A percentile compares a stretch with the other conserved stretches of the same genome.
These are phyloP conservation scores for Austrolebias charrua DNA, from an alignment of 2,797 vertebrate species.

Conservation along the genomic window DNA sequence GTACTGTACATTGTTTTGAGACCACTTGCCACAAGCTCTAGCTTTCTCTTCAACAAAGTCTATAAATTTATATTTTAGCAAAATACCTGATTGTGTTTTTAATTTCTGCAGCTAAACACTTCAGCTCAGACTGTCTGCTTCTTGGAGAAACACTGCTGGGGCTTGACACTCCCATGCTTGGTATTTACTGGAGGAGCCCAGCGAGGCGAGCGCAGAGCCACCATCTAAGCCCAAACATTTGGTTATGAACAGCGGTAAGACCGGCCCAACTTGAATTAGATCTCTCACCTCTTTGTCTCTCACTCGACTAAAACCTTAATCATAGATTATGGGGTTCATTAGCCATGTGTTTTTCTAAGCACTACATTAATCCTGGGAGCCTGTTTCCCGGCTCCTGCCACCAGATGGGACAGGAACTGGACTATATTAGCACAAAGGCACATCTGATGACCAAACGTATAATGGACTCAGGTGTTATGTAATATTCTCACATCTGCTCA, in stretches of 20 bases:
- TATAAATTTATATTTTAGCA: too few relatives aligned
- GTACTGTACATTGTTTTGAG: too few relatives aligned
- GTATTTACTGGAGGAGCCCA: conserved; percentile 31
- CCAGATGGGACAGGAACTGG: conserved; percentile 58
- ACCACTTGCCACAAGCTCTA: too few relatives aligned
- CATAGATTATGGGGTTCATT: conserved; percentile 55
- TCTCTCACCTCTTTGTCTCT: conserved; percentile 62
- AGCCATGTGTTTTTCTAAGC: conserved; percentile 54
- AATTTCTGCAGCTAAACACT: conserved; percentile 11
- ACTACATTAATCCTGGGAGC: conserved; percentile 53
- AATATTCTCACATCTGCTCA: conserved; percentile 40
- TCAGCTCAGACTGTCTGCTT: conserved; percentile 15
- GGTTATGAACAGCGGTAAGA: conserved; percentile 23
- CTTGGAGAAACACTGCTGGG: conserved; percentile 24
- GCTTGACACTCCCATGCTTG: conserved; percentile 30
- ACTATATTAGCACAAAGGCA: conserved; percentile 24
- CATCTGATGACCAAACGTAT: conserved; percentile 25
- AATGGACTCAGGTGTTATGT: conserved; percentile 39
- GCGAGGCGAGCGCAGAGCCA: conserved; percentile 5
- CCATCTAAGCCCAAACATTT: conserved; percentile 37
- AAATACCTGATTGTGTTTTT: background rate
- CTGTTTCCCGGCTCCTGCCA: conserved; percentile 42
- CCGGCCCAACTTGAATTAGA: conserved; percentile 53
- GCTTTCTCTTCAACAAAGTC: too few relatives aligned
- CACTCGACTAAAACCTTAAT: conserved; percentile 59